A percentile compares a stretch with the other conserved stretches of the same genome.
Conservation (phyloP, 2,888 invertebrate genomes). For the Tenthredo mesomela region DNA sequence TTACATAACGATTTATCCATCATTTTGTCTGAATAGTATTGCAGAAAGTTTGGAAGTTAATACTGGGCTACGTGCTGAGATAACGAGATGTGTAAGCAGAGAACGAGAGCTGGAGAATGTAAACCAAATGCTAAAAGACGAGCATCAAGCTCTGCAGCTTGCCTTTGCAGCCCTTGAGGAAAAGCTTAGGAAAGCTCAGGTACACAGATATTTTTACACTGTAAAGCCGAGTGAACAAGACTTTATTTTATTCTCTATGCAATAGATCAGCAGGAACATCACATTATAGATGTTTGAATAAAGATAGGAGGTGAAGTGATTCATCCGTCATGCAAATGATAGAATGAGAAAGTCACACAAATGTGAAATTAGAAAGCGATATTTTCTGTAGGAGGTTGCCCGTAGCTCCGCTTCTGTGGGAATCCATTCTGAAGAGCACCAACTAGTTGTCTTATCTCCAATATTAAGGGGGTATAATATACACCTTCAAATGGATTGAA, state of each 20-base stretch:
- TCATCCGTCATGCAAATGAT: background rate
- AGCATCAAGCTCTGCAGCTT: conserved; percentile 96
- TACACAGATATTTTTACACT: conserved; percentile 71
- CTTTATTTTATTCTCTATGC: background rate
- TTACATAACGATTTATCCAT: background rate
- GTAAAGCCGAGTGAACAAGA: background rate
- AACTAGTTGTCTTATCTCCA: conserved; percentile 2
- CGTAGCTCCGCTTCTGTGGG: background rate
- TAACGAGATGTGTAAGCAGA: conserved; percentile 85
- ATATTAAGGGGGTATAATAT: too few species aligned
- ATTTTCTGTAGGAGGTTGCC: background rate
- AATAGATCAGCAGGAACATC: background rate
- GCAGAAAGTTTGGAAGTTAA: conserved; percentile 85
- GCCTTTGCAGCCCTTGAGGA: conserved; percentile 95
- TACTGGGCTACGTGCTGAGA: conserved; percentile 85
- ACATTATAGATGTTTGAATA: background rate
- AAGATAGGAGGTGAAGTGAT: background rate
- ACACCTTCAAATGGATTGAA: too few species aligned
- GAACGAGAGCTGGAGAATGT: conserved; percentile 89
- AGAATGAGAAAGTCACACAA: background rate
- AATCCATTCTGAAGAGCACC: background rate
- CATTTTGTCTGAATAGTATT: conserved; percentile 79
- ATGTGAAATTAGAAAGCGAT: background rate
- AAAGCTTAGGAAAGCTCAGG: conserved; percentile 90
- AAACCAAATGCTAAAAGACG: conserved; percentile 94